A percentile compares a stretch with the other conserved stretches of the same genome.
phyloP scores from a whole-genome alignment of 2,888 invertebrate species.

The Conistra vaccinii region DNA sequence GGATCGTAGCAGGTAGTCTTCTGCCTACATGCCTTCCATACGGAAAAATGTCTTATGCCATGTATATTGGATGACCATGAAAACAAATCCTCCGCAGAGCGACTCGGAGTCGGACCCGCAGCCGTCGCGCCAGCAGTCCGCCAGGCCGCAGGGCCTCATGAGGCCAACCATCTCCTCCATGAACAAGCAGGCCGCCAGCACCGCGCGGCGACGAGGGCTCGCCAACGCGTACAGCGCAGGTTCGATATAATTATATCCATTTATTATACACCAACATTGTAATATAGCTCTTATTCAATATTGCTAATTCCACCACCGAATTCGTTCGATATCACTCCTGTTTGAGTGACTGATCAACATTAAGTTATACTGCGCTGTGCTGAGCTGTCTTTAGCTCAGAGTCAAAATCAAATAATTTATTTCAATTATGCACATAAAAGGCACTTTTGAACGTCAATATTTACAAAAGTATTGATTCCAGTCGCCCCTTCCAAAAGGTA shows the following conservation, averaged over 20 bases:
- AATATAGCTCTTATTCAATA: constrained; percentile 27
- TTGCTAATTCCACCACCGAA: not conserved
- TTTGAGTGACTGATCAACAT: not conserved
- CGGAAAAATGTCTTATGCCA: too few species aligned
- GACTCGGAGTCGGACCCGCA: constrained; percentile 94
- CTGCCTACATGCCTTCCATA: too few species aligned
- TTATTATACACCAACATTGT: not conserved
- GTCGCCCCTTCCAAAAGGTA: too few species aligned
- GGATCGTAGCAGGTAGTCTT: too few species aligned
- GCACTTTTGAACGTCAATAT: too few species aligned
- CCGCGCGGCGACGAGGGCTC: constrained; percentile 90
- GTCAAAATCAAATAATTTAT: too few species aligned
- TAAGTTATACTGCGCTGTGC: not conserved
- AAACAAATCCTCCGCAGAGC: constrained; percentile 85
- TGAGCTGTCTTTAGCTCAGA: not conserved
- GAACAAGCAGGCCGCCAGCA: constrained; percentile 92
- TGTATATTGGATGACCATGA: not conserved
- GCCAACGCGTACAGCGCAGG: constrained; percentile 93
- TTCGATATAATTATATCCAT: constrained; percentile 69
- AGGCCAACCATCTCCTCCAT: constrained; percentile 95
- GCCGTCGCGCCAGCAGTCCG: constrained; percentile 78
- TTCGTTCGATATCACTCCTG: not conserved
- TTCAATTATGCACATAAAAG: too few species aligned
- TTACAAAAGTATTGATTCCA: too few species aligned
- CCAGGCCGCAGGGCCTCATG: constrained; percentile 91